Conservation (phyloP, 2,113 vertebrate genomes). For the Micronycteris hirsuta region DNA sequence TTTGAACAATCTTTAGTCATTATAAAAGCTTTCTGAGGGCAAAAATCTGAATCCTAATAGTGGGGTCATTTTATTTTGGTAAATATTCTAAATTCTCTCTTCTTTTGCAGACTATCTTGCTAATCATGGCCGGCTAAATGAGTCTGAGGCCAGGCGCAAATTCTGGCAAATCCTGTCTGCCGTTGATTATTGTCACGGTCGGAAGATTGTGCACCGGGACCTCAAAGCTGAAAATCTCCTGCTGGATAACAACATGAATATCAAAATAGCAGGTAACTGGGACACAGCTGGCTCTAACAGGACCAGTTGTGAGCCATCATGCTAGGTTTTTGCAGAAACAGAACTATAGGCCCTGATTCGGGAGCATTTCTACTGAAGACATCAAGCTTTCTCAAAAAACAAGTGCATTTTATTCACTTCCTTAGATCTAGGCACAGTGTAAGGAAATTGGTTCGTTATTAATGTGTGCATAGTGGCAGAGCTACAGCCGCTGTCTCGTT, state of each 20-base stretch:
- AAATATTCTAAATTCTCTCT: constrained; percentile 12
- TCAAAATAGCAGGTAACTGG: constrained; percentile 96
- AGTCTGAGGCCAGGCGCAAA: constrained; percentile 93
- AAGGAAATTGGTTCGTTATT: not conserved
- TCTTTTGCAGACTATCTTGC: constrained; percentile 92
- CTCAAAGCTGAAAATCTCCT: constrained; percentile 97
- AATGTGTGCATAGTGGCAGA: not conserved
- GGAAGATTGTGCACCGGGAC: constrained; percentile 95
- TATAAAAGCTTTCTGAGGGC: not conserved
- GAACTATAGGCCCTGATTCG: not conserved
- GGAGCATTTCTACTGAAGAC: not conserved
- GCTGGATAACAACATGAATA: constrained; percentile 97
- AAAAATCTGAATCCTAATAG: not conserved
- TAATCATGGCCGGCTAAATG: constrained; percentile 93
- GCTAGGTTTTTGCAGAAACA: not conserved
- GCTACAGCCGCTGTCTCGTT: not conserved
- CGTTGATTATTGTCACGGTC: constrained; percentile 95
- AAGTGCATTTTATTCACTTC: not conserved
- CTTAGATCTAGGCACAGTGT: not conserved
- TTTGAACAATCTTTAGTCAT: not conserved
- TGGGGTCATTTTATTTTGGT: not conserved
- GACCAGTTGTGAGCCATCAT: not conserved
- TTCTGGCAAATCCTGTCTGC: constrained; percentile 99
- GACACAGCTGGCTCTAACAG: not conserved
- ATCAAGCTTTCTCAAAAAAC: not conserved